phyloP scores from a whole-genome alignment of 1,140 invertebrate genomes.

The Drosophila kepulauana region DNA sequence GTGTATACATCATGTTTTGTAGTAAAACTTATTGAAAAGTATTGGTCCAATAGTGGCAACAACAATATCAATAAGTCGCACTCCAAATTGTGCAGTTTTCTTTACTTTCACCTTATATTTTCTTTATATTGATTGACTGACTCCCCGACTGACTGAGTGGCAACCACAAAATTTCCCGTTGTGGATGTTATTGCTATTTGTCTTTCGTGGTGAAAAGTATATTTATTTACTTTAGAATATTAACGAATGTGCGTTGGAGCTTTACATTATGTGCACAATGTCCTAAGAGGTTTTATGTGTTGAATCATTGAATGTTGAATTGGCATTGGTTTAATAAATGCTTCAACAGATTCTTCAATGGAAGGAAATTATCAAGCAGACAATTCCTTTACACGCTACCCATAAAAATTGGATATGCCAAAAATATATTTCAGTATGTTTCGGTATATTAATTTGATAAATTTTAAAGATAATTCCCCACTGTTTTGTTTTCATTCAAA shows the following conservation, averaged over 20 bases:
- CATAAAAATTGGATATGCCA: too few relatives aligned
- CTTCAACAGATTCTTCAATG: too few relatives aligned
- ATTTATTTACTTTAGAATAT: background rate
- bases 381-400: too few relatives aligned
- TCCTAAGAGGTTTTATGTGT: background rate
- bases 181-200: slow-evolving; percentile 16
- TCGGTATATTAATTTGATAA: too few relatives aligned
- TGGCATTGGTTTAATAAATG: background rate
- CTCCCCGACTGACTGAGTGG: background rate
- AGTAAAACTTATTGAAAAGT: slow-evolving; percentile 37
- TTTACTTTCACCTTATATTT: background rate
- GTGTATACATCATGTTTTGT: slow-evolving; percentile 7
- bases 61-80: slow-evolving; percentile 24
- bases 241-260: background rate
- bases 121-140: slow-evolving; percentile 13
- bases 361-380: too few relatives aligned
- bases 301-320: slow-evolving; percentile 1
- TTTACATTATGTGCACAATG: slow-evolving; percentile 2
- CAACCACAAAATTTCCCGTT: background rate
- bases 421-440: too few relatives aligned
- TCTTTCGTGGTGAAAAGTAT: slow-evolving; percentile 24
- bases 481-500: too few relatives aligned
- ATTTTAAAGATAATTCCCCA: too few relatives aligned
- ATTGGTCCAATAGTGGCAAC: slow-evolving; percentile 14
- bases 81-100: slow-evolving; percentile 19